Evolutionary conservation across 2,888 invertebrate species (phyloP).

Genomic region (Andrena chrysosceles): DNA sequence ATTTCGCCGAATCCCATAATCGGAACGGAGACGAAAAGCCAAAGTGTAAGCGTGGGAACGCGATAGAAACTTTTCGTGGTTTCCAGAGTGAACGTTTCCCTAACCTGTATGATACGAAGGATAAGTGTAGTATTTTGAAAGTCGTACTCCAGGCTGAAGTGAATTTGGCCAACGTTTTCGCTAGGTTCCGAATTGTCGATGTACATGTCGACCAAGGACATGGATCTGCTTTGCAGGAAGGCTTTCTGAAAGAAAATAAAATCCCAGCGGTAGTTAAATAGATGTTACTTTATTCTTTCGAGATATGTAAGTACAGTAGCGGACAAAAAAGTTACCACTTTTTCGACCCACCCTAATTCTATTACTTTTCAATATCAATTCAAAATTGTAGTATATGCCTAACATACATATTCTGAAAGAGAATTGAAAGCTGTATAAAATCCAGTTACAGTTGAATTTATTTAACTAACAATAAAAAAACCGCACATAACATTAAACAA

Average conservation of each 20-base stretch:
- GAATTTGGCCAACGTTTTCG: slow-evolving; percentile 97
- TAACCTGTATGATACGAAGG: slow-evolving; percentile 95
- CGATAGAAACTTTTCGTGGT: neutral
- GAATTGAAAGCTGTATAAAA: no score
- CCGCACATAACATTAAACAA: no score
- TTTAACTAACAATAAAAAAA: no score
- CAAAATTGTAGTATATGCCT: no score
- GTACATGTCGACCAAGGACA: slow-evolving; percentile 97
- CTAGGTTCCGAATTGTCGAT: slow-evolving; percentile 97
- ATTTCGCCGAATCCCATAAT: neutral
- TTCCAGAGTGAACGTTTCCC: slow-evolving; percentile 59
- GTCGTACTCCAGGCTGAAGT: slow-evolving; percentile 97
- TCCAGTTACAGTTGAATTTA: no score
- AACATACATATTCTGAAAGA: no score
- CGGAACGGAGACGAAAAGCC: neutral
- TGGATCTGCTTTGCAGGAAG: slow-evolving; percentile 94
- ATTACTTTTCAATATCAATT: no score
- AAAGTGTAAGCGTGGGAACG: neutral
- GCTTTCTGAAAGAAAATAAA: slow-evolving; percentile 87
- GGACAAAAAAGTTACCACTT: no score
- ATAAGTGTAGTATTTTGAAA: slow-evolving; percentile 97
- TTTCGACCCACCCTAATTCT: no score
- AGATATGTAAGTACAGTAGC: no score
- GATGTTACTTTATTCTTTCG: no score
- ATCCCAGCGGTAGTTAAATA: no score